Conservation (phyloP, 1,140 invertebrate genomes). For the Ganaspis sp. region DNA sequence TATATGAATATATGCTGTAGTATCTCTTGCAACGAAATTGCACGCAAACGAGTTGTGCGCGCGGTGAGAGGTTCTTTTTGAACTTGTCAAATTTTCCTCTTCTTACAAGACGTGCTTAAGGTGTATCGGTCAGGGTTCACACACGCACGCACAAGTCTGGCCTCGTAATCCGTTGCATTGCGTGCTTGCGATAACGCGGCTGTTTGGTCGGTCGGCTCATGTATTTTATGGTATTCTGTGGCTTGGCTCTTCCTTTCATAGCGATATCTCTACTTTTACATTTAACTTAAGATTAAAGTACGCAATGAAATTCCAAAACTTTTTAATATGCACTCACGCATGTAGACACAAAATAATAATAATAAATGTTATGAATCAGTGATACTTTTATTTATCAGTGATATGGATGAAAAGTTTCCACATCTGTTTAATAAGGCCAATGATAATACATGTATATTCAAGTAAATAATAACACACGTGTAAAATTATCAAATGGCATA, state of each 20-base stretch:
- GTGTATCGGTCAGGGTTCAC: slow-evolving; percentile 16
- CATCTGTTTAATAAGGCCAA: no score
- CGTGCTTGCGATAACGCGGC: slow-evolving; percentile 9
- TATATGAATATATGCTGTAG: neutral
- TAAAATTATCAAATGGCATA: no score
- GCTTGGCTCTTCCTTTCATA: slow-evolving; percentile 30
- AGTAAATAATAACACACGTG: no score
- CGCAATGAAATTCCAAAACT: neutral
- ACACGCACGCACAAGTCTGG: neutral
- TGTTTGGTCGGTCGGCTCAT: slow-evolving; percentile 23
- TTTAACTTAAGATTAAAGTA: neutral
- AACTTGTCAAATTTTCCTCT: slow-evolving; percentile 39
- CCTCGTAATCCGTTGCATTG: slow-evolving; percentile 3
- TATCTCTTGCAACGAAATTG: slow-evolving; percentile 15
- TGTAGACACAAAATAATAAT: no score
- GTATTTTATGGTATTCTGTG: slow-evolving; percentile 36
- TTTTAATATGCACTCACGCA: no score
- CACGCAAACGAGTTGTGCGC: slow-evolving; percentile 36
- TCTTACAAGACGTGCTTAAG: neutral
- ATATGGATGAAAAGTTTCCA: no score
- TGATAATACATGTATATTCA: no score
- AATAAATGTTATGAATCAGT: no score
- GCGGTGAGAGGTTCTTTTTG: slow-evolving; percentile 32
- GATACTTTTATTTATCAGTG: no score
- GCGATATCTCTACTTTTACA: neutral